Evolutionary conservation across 2,888 invertebrate genomes (phyloP), one percentile per base, ranked within the genome.

Genomic region (Platerodrilus igneus): DNA sequence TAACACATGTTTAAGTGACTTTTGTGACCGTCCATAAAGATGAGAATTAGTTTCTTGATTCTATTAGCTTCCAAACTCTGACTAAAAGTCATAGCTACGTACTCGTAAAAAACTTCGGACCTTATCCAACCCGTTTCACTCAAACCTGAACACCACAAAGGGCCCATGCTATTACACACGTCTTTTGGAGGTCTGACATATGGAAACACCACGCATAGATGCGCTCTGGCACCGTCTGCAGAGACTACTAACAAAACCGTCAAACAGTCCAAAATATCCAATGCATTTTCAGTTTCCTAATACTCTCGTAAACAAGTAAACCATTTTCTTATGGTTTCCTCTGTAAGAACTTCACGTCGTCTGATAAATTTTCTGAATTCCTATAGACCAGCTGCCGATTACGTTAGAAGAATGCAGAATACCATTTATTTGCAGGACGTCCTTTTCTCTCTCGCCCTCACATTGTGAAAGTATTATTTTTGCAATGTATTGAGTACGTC

Each of bases 21-120:
- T 31, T 45, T 50, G 32, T 54, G 55, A 10, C 52, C 53, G 44
- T 54, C 52, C 16, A 53, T 13, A 11, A 54, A 51, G n/a, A 52
- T 22, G 11, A 53, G 31, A 11, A 53, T 43, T 4, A 50, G 50
- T 21, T 34, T 44, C n/a, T n/a, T n/a, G n/a, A n/a, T n/a, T n/a
- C n/a, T n/a, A 6, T 31, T 19, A 17, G 19, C 16, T 47, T 16
- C 48, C 41, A 41, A 4, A 11, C 10, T 21, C 45, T n/a, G n/a
- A n/a, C n/a, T 33, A 16, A 41, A 37, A 19, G 13, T 18, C 28
- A 44, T 50, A 18, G 27, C 23, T 2, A 48, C 36, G 26, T 32
- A 48, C 7, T 40, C 38, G 35, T 34, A 47, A 26, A 51, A 53
- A 9, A 40, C 43, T 2, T 51, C 45, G 23, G 30, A 21, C 8